Evolutionary conservation across 2,888 invertebrate species (phyloP).

Genomic region (Trachelus iudaicus): DNA sequence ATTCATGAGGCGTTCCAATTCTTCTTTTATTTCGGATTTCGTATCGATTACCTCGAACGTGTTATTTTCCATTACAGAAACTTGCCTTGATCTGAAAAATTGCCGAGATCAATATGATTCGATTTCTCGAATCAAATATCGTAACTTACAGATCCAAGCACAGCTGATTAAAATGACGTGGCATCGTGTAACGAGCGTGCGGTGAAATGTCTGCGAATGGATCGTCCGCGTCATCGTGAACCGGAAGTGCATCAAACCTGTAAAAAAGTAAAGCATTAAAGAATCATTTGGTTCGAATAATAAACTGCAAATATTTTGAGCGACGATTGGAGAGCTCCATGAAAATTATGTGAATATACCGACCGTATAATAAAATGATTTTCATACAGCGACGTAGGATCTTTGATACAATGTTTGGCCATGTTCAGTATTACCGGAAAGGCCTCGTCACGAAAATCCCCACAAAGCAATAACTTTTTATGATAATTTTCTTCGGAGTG

Average conservation of each 20-base stretch:
- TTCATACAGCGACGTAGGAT: constrained; percentile 32
- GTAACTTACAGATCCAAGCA: constrained; percentile 48
- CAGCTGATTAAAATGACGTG: constrained; percentile 45
- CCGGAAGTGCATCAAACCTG: constrained; percentile 46
- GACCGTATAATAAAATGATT: constrained; percentile 52
- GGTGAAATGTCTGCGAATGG: constrained; percentile 50
- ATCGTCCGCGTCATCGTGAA: constrained; percentile 32
- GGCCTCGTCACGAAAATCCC: constrained; percentile 49
- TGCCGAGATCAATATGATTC: background rate
- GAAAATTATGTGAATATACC: constrained; percentile 10
- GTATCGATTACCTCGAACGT: background rate
- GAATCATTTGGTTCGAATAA: background rate
- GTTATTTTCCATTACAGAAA: background rate
- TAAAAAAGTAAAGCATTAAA: constrained; percentile 11
- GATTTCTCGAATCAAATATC: background rate
- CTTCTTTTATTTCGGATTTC: background rate
- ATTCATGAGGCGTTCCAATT: background rate
- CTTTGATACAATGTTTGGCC: constrained; percentile 39
- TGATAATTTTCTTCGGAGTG: constrained; percentile 10
- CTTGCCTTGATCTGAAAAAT: background rate
- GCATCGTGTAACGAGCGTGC: constrained; percentile 47
- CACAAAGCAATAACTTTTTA: background rate
- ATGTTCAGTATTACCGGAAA: constrained; percentile 44
- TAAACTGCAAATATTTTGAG: background rate
- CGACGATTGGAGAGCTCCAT: background rate